These are phyloP conservation scores for Lingula anatina DNA, from an alignment of 2,888 invertebrate species.

Conservation along the genomic window DNA sequence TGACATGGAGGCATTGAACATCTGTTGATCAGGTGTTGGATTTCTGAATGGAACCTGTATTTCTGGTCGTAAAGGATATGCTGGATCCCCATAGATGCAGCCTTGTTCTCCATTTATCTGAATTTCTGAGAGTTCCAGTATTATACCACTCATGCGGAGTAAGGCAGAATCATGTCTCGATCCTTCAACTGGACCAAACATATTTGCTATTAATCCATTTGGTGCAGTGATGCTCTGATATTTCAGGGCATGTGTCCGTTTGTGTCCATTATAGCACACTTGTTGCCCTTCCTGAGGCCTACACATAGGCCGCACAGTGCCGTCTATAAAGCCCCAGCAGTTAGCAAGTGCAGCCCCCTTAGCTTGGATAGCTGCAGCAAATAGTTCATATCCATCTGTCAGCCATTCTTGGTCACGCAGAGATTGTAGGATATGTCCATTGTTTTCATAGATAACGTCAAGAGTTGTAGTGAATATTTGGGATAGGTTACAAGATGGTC, in stretches of 20 bases:
- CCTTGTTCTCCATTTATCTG: no score
- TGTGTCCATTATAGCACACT: constrained; percentile 1
- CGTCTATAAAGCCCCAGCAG: neutral
- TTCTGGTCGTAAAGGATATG: no score
- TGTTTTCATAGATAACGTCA: neutral
- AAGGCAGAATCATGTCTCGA: no score
- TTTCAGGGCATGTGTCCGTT: neutral
- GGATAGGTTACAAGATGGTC: neutral
- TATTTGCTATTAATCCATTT: no score
- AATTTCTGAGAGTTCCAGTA: no score
- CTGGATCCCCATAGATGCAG: no score
- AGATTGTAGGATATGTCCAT: neutral
- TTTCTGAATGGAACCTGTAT: no score
- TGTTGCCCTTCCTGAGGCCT: neutral
- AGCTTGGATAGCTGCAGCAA: neutral
- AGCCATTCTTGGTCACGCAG: neutral
- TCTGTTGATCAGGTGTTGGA: no score
- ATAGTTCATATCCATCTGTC: neutral
- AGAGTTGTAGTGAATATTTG: neutral
- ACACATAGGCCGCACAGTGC: neutral
- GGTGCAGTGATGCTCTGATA: no score
- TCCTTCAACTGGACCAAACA: no score
- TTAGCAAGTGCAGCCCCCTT: neutral
- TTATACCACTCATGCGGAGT: no score
- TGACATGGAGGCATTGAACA: no score